Evolutionary conservation across 2,797 vertebrate genomes (phyloP).

Genomic region (Anguilla megastoma): DNA sequence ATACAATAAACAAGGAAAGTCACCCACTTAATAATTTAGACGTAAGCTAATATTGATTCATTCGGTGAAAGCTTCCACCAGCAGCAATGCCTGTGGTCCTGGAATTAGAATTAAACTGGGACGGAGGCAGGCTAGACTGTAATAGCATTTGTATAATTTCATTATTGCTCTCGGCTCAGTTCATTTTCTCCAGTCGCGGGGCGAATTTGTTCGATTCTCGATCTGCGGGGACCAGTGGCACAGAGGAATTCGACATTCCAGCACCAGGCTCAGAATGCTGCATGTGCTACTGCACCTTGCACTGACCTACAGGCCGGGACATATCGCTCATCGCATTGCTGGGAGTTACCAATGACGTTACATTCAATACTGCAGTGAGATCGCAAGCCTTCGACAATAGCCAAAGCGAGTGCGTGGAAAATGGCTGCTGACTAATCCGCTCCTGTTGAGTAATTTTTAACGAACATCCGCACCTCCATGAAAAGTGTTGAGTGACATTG

Average conservation of each 20-base stretch:
- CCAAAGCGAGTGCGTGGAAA: conserved; percentile 60
- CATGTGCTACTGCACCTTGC: too few species aligned
- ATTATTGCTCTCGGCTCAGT: conserved; percentile 99
- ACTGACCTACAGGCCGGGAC: conserved; percentile 7
- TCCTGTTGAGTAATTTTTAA: conserved; percentile 43
- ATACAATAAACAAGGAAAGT: conserved; percentile 98
- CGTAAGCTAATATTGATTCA: conserved; percentile 99
- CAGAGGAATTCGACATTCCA: conserved; percentile 77
- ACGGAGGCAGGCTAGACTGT: conserved; percentile 99
- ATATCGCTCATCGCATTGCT: conserved; percentile 72
- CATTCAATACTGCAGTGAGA: conserved; percentile 65
- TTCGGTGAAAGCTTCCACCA: conserved; percentile 93
- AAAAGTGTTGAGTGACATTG: background rate
- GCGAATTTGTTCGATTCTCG: conserved; percentile 99
- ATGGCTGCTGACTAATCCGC: conserved; percentile 68
- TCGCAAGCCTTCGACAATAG: conserved; percentile 56
- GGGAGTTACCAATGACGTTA: conserved; percentile 68
- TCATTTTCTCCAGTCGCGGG: conserved; percentile 99
- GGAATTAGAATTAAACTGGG: conserved; percentile 99
- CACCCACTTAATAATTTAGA: conserved; percentile 99
- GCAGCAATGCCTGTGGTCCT: conserved; percentile 85
- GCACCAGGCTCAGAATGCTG: background rate
- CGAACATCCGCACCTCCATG: background rate
- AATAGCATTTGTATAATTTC: conserved; percentile 99
- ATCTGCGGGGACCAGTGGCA: conserved; percentile 85